Evolutionary conservation across 2,113 vertebrate species (phyloP).

Genomic region (Ivindomyrus marchei): DNA sequence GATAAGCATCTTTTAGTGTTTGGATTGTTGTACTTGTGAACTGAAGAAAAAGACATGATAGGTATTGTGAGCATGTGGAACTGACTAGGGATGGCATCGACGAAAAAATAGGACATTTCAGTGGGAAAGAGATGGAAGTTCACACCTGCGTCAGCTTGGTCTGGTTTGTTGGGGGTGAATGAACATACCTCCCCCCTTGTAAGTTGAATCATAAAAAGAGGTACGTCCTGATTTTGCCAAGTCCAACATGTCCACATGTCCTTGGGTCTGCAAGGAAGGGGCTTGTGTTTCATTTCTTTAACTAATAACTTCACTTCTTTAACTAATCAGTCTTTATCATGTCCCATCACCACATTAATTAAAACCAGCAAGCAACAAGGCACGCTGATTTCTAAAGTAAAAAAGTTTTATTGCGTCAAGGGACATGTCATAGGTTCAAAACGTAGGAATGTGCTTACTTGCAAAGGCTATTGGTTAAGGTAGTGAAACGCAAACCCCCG

Average conservation of each 20-base stretch:
- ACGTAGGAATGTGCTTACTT: too few species aligned
- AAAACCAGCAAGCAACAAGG: neutral
- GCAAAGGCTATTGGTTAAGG: too few species aligned
- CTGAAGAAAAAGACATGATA: neutral
- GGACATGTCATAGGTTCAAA: too few species aligned
- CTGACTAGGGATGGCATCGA: neutral
- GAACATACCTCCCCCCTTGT: neutral
- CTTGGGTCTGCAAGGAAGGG: neutral
- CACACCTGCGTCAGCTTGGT: neutral
- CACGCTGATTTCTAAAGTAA: too few species aligned
- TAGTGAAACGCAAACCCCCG: too few species aligned
- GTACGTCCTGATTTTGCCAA: neutral
- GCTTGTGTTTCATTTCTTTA: neutral
- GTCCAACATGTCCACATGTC: neutral
- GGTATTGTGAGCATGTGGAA: neutral
- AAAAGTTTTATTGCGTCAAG: too few species aligned
- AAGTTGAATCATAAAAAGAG: neutral
- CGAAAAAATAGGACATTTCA: neutral
- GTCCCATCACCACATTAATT: too few species aligned
- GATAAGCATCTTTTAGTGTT: neutral
- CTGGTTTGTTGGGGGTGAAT: too few species aligned
- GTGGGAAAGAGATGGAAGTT: neutral
- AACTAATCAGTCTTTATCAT: neutral
- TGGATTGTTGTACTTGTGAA: neutral
- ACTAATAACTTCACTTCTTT: neutral